phyloP scores from a whole-genome alignment of 2,888 invertebrate species.

The Criorhina ranunculi region DNA sequence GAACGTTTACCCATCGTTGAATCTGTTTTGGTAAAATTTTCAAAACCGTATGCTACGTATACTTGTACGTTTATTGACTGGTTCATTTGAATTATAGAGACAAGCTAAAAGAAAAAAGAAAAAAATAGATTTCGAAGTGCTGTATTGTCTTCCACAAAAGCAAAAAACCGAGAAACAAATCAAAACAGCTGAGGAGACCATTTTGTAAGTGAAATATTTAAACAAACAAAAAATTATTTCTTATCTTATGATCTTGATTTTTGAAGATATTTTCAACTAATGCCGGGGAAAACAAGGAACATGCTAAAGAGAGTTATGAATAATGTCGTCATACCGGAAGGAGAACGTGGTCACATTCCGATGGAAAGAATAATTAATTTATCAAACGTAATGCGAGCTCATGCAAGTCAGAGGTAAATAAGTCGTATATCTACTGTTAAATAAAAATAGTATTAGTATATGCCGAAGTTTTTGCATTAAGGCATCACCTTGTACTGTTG shows the following conservation, averaged over 20 bases:
- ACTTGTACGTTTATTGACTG: background rate
- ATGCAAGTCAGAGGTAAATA: constrained; percentile 52
- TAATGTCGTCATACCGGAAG: constrained; percentile 15
- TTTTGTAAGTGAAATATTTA: constrained; percentile 33
- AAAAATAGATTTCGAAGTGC: constrained; percentile 6
- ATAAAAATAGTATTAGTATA: no score
- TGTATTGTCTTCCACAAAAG: background rate
- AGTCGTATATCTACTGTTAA: no score
- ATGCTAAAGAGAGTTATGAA: constrained; percentile 3
- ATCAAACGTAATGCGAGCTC: constrained; percentile 40
- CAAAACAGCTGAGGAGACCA: constrained; percentile 17
- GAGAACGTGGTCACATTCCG: constrained; percentile 6
- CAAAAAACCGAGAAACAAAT: background rate
- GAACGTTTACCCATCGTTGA: background rate
- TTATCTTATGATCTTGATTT: background rate
- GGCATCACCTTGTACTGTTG: no score
- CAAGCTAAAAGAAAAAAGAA: constrained; percentile 17
- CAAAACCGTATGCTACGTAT: no score
- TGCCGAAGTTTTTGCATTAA: no score
- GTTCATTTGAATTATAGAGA: constrained; percentile 3
- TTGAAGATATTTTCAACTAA: constrained; percentile 30
- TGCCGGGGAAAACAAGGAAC: constrained; percentile 12
- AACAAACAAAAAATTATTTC: no score
- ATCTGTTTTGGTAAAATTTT: background rate
- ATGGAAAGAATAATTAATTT: constrained; percentile 24